Evolutionary conservation across 2,888 invertebrate species (phyloP).

Genomic region (Drosophila greeni): DNA sequence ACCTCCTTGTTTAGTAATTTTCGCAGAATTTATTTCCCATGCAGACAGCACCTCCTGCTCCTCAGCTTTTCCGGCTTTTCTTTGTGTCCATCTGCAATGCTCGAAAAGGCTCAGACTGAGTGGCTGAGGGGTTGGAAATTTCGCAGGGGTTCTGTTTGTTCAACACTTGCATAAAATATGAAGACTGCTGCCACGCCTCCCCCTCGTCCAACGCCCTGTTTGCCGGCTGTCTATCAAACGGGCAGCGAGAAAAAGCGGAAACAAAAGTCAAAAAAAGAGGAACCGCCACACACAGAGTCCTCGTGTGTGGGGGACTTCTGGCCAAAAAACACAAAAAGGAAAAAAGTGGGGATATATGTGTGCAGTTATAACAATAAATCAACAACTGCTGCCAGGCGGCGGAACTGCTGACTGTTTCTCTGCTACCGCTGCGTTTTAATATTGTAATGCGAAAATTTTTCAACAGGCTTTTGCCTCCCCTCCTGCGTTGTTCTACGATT

Average conservation of each 20-base stretch:
- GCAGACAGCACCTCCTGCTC: slow-evolving; percentile 15
- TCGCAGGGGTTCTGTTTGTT: slow-evolving; percentile 29
- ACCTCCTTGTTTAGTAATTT: not conserved
- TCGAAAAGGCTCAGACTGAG: slow-evolving; percentile 22
- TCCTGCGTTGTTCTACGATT: slow-evolving; percentile 32
- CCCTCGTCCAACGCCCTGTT: slow-evolving; percentile 43
- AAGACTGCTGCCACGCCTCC: slow-evolving; percentile 46
- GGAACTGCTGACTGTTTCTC: slow-evolving; percentile 46
- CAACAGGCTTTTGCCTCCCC: slow-evolving; percentile 42
- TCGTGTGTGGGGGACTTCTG: slow-evolving; percentile 28
- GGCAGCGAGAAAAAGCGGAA: slow-evolving; percentile 49
- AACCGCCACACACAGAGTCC: slow-evolving; percentile 39
- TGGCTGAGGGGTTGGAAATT: slow-evolving; percentile 11
- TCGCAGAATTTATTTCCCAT: slow-evolving; percentile 2
- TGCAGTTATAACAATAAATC: slow-evolving; percentile 73
- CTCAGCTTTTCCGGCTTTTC: slow-evolving; percentile 7
- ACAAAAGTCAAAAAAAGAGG: slow-evolving; percentile 63
- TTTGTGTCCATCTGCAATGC: slow-evolving; percentile 23
- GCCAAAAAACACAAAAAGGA: slow-evolving; percentile 24
- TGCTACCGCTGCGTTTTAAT: slow-evolving; percentile 59
- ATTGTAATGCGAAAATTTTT: slow-evolving; percentile 65
- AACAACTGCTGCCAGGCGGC: slow-evolving; percentile 65
- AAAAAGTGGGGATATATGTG: slow-evolving; percentile 25
- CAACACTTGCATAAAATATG: slow-evolving; percentile 69
- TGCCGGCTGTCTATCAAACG: slow-evolving; percentile 67